These are phyloP conservation scores for Microctenopoma steveboyesi DNA, from an alignment of 2,797 vertebrate species.

Conservation along the genomic window DNA sequence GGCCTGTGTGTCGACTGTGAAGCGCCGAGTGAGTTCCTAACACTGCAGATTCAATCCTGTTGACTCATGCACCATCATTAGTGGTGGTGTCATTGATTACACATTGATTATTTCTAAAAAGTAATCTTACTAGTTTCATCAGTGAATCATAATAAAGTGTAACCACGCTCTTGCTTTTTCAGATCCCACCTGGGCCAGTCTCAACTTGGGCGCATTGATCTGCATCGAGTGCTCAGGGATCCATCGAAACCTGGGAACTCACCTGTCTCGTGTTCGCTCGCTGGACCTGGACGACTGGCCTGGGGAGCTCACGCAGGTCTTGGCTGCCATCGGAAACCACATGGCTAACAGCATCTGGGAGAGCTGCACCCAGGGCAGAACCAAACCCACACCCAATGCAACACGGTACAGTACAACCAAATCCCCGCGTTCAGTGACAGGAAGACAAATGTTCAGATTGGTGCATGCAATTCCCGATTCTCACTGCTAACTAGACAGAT, in stretches of 20 bases:
- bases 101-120: too few relatives aligned
- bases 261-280: conserved; percentile 94
- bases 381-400: conserved; percentile 88
- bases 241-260: conserved; percentile 95
- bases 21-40: conserved; percentile 86
- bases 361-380: conserved; percentile 88
- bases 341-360: conserved; percentile 96
- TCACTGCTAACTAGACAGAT: too few relatives aligned
- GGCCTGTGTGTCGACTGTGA: conserved; percentile 93
- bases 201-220: conserved; percentile 95
- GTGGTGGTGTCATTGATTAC: too few relatives aligned
- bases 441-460: not conserved
- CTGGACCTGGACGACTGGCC: conserved; percentile 97
- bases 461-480: too few relatives aligned
- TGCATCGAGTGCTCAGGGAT: conserved; percentile 98
- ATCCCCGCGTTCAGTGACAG: not conserved
- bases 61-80: not conserved
- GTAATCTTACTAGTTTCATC: too few relatives aligned
- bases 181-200: conserved; percentile 97
- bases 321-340: conserved; percentile 93
- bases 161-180: not conserved
- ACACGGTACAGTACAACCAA: conserved; percentile 83
- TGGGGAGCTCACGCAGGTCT: conserved; percentile 92
- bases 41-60: not conserved
- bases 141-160: too few relatives aligned